Percentiles rank a stretch among this genome's conserved stretches.
Evolutionary conservation across 2,888 invertebrate species (phyloP).

Genomic region (Drosophila subquinaria): DNA sequence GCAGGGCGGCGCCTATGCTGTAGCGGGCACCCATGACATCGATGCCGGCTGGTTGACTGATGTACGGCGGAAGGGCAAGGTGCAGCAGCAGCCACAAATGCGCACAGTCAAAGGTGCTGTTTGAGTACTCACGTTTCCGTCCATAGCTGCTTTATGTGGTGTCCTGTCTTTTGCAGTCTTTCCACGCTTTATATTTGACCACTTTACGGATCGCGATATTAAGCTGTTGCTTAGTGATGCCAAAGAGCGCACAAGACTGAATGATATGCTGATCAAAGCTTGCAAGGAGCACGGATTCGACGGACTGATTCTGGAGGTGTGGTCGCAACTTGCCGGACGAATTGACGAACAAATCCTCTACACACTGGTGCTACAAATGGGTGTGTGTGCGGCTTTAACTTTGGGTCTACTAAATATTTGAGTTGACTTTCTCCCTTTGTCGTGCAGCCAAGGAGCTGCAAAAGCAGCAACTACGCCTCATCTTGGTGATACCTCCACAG

Average conservation of each 20-base stretch:
- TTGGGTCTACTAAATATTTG: conserved; percentile 23
- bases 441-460: conserved; percentile 87
- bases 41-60: conserved; percentile 93
- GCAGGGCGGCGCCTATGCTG: conserved; percentile 88
- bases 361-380: conserved; percentile 88
- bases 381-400: conserved; percentile 39
- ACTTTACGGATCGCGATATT: conserved; percentile 92
- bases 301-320: conserved; percentile 96
- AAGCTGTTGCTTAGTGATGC: conserved; percentile 90
- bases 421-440: not conserved
- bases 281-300: conserved; percentile 93
- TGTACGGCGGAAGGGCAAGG: conserved; percentile 87
- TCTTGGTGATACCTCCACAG: conserved; percentile 92
- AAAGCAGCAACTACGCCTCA: conserved; percentile 87
- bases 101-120: conserved; percentile 55
- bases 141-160: not conserved
- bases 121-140: not conserved
- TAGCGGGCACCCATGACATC: conserved; percentile 93
- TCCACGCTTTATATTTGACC: conserved; percentile 95
- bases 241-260: conserved; percentile 89
- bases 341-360: conserved; percentile 87
- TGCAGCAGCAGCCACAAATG: conserved; percentile 49
- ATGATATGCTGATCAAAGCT: conserved; percentile 89
- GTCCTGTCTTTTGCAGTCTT: conserved; percentile 87
- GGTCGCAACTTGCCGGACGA: conserved; percentile 92